These are phyloP conservation scores for Megastigmus dorsalis DNA, from an alignment of 2,888 invertebrate species.

Conservation along the genomic window DNA sequence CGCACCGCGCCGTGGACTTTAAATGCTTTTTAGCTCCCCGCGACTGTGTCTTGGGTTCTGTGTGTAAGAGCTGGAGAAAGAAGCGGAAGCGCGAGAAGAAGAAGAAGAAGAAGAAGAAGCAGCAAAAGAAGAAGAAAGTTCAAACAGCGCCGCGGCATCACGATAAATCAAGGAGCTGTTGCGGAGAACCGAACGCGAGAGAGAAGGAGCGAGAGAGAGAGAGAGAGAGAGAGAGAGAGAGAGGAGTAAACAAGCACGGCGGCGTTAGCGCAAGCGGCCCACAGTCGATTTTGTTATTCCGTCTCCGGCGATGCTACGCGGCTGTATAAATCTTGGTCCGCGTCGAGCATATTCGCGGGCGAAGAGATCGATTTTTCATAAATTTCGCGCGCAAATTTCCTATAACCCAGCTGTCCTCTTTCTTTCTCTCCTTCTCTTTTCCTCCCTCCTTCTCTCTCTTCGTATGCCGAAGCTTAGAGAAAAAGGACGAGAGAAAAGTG, in stretches of 20 bases:
- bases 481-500: not conserved
- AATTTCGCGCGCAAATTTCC: constrained; percentile 21
- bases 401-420: too few relatives aligned
- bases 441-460: too few relatives aligned
- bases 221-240: too few relatives aligned
- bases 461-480: not conserved
- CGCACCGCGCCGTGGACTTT: constrained; percentile 20
- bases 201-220: too few relatives aligned
- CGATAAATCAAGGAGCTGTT: constrained; percentile 25
- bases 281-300: constrained; percentile 40
- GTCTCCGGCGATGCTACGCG: not conserved
- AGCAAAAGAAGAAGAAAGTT: constrained; percentile 10
- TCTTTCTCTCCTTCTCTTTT: too few relatives aligned
- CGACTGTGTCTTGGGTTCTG: too few relatives aligned
- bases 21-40: constrained; percentile 41
- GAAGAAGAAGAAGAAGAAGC: constrained; percentile 6
- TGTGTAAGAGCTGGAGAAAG: too few relatives aligned
- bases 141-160: not conserved
- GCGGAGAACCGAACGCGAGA: not conserved
- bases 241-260: constrained; percentile 30
- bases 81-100: not conserved
- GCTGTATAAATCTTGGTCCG: constrained; percentile 7
- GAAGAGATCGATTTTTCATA: constrained; percentile 38
- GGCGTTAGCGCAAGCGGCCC: not conserved
- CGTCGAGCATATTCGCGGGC: constrained; percentile 26